These are phyloP conservation scores for Drosophila neotestacea DNA, from an alignment of 2,888 invertebrate species.

Conservation along the genomic window DNA sequence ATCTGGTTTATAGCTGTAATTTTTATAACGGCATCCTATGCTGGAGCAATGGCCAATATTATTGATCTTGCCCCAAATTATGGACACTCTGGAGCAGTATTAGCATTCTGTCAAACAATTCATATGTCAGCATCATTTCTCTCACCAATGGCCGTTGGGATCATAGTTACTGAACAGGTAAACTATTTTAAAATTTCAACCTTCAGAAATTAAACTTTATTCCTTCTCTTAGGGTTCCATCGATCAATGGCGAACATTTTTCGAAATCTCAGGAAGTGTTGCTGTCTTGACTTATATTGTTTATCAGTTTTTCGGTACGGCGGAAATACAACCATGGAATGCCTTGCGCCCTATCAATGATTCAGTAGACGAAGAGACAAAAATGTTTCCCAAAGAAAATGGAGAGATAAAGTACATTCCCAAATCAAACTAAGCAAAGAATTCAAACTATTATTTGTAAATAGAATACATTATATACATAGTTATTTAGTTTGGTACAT, in stretches of 20 bases:
- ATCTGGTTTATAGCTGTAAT: slow-evolving; percentile 90
- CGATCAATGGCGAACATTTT: slow-evolving; percentile 88
- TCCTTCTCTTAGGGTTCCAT: slow-evolving; percentile 48
- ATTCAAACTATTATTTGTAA: background rate
- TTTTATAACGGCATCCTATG: slow-evolving; percentile 90
- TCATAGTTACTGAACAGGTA: slow-evolving; percentile 87
- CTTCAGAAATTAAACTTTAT: background rate
- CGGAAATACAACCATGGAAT: slow-evolving; percentile 86
- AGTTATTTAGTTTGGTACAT: slow-evolving; percentile 9
- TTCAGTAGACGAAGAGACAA: slow-evolving; percentile 26
- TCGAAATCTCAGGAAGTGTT: slow-evolving; percentile 88
- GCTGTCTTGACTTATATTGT: slow-evolving; percentile 88
- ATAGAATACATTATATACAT: slow-evolving; percentile 2
- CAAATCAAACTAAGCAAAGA: slow-evolving; percentile 13
- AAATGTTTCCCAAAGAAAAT: slow-evolving; percentile 37
- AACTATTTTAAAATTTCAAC: slow-evolving; percentile 64
- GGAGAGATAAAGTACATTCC: slow-evolving; percentile 32
- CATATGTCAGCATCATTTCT: slow-evolving; percentile 91
- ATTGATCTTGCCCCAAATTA: slow-evolving; percentile 92
- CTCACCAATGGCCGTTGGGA: slow-evolving; percentile 88
- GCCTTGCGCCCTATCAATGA: slow-evolving; percentile 20
- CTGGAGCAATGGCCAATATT: slow-evolving; percentile 91
- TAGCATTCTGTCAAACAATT: slow-evolving; percentile 91
- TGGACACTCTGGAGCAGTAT: slow-evolving; percentile 88
- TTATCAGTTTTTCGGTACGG: slow-evolving; percentile 89